Base-by-base conservation (phyloP, 2,113 vertebrate genomes). In the Pica pica region DNA sequence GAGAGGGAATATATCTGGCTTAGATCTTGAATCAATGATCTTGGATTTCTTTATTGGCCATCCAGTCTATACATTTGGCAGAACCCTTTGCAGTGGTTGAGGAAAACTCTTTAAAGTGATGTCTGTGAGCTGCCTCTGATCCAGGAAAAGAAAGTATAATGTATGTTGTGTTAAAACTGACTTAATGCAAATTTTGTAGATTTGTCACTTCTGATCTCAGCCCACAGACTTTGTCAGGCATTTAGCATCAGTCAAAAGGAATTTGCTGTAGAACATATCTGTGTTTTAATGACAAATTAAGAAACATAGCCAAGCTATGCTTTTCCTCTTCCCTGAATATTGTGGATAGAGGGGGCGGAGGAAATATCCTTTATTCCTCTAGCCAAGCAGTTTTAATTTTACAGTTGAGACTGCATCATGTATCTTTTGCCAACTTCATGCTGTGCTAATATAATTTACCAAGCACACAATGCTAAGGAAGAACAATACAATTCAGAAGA, bases 381-480 rank as follows among this genome's bases (percentile, higher is more conserved):
- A 88, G 68, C n/a, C 46, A 69, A 89, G 50, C 46, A 86, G 35
- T 67, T 95, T 73, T 89, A 42, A 87, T 67, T 92, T 90, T 94
- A 73, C n/a, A 56, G 31, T 56, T 93, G 52, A 91, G 20, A 11
- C 60, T 90, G 39, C 39, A 57, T 70, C 44, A 35, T 0, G 3
- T 55, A 70, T 87, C 73, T 89, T 77, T 37, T 91, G 83, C 86
- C 91, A 95, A 4, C 64, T 56, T 90, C 90, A 83, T 90, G 94
- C 93, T 78, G 90, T 88, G 94, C 56, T 94, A 86, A 71, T 89
- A 41, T 65, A 94, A 93, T 85, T 95, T 83, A 70, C 60, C 46
- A 91, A 82, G 47, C 21, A 42, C 57, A 83, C 26, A 93, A 86
- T 41, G 47, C 59, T 65, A 75, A 88, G 69, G 61, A 81, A 84